Evolutionary conservation across 2,113 vertebrate species (phyloP).

Genomic region (Xiphophorus maculatus): DNA sequence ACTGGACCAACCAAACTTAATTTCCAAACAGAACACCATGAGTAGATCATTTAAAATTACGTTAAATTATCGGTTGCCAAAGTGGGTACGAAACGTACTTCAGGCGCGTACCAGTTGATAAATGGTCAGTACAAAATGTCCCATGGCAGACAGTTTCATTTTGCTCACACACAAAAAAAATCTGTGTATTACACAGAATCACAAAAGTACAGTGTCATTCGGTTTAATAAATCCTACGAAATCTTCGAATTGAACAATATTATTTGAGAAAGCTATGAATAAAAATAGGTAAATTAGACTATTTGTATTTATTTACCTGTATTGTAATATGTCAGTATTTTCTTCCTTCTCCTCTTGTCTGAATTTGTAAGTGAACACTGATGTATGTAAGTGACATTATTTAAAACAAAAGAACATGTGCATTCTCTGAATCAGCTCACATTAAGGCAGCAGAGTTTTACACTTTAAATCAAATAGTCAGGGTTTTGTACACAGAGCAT

Average conservation of each 20-base stretch:
- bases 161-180: not conserved
- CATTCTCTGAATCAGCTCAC: not conserved
- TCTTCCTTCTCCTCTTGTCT: not conserved
- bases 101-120: not conserved
- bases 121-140: not conserved
- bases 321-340: not conserved
- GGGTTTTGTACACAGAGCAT: conserved; percentile 9
- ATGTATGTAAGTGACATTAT: too few species aligned
- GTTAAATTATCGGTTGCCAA: not conserved
- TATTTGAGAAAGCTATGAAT: too few species aligned
- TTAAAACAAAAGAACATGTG: too few species aligned
- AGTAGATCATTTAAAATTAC: not conserved
- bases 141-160: not conserved
- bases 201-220: not conserved
- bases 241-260: too few species aligned
- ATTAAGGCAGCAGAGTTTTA: not conserved
- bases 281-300: too few species aligned
- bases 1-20: not conserved
- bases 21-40: not conserved
- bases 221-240: not conserved
- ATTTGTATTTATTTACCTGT: not conserved
- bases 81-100: not conserved
- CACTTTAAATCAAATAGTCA: not conserved
- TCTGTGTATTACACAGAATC: not conserved
- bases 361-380: too few species aligned